phyloP scores from a whole-genome alignment of 2,113 vertebrate genomes.

The Datnioides undecimradiatus region DNA sequence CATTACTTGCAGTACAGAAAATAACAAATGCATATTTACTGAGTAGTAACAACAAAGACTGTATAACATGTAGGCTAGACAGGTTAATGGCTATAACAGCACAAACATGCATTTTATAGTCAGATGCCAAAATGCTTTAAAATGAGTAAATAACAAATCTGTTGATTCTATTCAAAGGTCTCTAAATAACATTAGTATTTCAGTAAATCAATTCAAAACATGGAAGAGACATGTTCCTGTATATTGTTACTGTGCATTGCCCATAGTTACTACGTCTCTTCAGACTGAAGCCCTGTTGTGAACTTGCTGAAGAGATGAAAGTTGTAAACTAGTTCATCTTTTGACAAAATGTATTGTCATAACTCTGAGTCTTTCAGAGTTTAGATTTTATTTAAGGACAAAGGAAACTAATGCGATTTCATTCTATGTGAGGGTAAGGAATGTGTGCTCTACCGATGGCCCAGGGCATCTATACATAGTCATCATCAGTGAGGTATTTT shows the following conservation, averaged over 20 bases:
- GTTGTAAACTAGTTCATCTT: too few species aligned
- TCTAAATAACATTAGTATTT: slow-evolving; percentile 28
- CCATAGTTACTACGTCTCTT: slow-evolving; percentile 38
- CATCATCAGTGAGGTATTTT: neutral
- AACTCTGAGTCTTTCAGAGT: neutral
- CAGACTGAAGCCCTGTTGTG: neutral
- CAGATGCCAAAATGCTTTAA: slow-evolving; percentile 22
- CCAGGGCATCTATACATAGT: neutral
- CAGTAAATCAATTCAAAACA: slow-evolving; percentile 23
- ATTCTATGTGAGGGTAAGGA: neutral
- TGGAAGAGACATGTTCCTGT: neutral
- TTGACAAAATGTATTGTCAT: neutral
- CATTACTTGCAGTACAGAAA: slow-evolving; percentile 73
- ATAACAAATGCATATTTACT: slow-evolving; percentile 38
- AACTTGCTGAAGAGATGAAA: neutral
- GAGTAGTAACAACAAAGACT: slow-evolving; percentile 8
- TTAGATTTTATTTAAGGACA: neutral
- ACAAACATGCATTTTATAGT: slow-evolving; percentile 54
- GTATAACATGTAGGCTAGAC: slow-evolving; percentile 9
- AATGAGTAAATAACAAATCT: slow-evolving; percentile 7
- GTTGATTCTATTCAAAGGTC: neutral
- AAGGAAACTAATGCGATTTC: neutral
- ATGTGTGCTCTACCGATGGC: neutral
- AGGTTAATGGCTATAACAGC: slow-evolving; percentile 37
- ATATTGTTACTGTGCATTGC: slow-evolving; percentile 5